Conservation (phyloP, 2,888 invertebrate species). For the Eupithecia dodoneata region DNA sequence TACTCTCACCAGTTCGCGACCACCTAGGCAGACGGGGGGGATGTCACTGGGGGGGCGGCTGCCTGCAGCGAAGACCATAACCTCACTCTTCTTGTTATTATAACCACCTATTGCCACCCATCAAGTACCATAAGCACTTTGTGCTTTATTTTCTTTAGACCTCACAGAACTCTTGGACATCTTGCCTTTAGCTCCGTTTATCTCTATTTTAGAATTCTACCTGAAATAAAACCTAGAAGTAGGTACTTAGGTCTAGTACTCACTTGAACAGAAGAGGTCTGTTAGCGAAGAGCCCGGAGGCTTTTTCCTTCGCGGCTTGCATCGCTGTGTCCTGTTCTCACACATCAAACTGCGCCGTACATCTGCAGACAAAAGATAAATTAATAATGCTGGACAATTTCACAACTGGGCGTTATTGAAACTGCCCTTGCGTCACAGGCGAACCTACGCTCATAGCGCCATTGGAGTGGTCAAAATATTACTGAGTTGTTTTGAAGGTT, state of each 20-base stretch:
- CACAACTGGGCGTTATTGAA: neutral
- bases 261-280: constrained; percentile 80
- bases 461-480: neutral
- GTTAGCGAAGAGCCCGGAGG: constrained; percentile 78
- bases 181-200: neutral
- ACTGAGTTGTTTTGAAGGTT: neutral
- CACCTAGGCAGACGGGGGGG: no score
- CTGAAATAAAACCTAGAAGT: constrained; percentile 7
- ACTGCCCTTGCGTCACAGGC: neutral
- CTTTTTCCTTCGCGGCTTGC: constrained; percentile 81
- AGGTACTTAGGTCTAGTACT: constrained; percentile 50
- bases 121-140: no score
- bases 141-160: no score
- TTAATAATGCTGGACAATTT: constrained; percentile 5
- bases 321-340: constrained; percentile 59
- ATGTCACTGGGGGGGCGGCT: no score
- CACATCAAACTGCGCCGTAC: constrained; percentile 67
- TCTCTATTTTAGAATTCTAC: neutral
- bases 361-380: constrained; percentile 32
- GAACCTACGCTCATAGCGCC: neutral
- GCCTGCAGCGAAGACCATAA: no score
- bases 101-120: no score
- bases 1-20: no score
- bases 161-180: no score
- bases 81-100: no score